Evolutionary conservation across 2,797 vertebrate genomes (phyloP).

Genomic region (Botia kubotai): DNA sequence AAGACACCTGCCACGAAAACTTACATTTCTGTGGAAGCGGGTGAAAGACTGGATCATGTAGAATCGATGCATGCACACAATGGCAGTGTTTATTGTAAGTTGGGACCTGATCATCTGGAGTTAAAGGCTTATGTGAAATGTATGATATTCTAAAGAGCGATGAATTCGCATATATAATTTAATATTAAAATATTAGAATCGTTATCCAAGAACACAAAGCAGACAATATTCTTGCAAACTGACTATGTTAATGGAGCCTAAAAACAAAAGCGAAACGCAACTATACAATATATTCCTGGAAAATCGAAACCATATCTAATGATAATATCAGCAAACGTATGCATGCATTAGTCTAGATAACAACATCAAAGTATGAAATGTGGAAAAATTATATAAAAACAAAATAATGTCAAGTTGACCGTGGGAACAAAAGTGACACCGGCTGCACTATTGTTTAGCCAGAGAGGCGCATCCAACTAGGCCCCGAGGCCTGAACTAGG

Average conservation of each 20-base stretch:
- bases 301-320: neutral
- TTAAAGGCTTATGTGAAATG: slow-evolving; percentile 62
- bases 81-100: slow-evolving; percentile 98
- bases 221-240: neutral
- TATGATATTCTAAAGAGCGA: neutral
- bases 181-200: neutral
- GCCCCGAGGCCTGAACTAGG: slow-evolving; percentile 50
- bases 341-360: no score
- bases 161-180: no score
- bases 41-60: slow-evolving; percentile 99
- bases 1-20: slow-evolving; percentile 49
- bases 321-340: neutral
- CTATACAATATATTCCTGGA: no score
- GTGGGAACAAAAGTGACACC: slow-evolving; percentile 11
- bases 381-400: neutral
- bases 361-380: no score
- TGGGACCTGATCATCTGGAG: slow-evolving; percentile 84
- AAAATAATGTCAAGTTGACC: neutral
- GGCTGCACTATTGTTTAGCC: slow-evolving; percentile 47
- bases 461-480: slow-evolving; percentile 13
- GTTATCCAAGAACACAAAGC: neutral
- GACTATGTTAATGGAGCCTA: neutral
- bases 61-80: slow-evolving; percentile 99
- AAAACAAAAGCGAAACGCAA: neutral
- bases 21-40: slow-evolving; percentile 97